A percentile compares a stretch with the other conserved stretches of the same genome.
Conservation (phyloP, 2,888 invertebrate genomes). For the Panopea generosa region DNA sequence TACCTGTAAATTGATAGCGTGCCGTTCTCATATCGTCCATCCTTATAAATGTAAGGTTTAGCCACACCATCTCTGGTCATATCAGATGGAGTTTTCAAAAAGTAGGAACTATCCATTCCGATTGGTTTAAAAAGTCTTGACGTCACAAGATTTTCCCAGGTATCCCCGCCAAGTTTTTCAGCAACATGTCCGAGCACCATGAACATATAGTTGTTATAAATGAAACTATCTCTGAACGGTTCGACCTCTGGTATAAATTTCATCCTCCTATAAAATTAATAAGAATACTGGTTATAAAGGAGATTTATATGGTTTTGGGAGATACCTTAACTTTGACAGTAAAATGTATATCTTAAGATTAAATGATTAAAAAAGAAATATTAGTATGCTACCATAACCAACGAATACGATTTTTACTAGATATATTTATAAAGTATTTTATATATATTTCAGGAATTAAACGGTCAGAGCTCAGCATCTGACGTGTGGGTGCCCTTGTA, state of each 20-base stretch:
- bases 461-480: too few relatives aligned
- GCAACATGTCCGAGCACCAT: conserved; percentile 55
- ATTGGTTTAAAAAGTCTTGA: conserved; percentile 48
- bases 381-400: too few relatives aligned
- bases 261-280: conserved; percentile 48
- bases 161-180: conserved; percentile 47
- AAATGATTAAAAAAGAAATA: too few relatives aligned
- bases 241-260: conserved; percentile 43
- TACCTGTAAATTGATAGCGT: conserved; percentile 33
- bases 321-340: too few relatives aligned
- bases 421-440: too few relatives aligned
- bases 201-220: conserved; percentile 63
- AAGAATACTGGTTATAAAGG: too few relatives aligned
- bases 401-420: too few relatives aligned
- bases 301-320: too few relatives aligned
- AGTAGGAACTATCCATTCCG: conserved; percentile 51
- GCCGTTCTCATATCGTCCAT: conserved; percentile 34
- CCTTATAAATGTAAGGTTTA: conserved; percentile 37
- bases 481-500: too few relatives aligned
- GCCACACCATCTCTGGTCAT: conserved; percentile 23
- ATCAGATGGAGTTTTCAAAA: conserved; percentile 32
- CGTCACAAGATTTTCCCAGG: conserved; percentile 54
- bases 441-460: too few relatives aligned
- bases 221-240: conserved; percentile 54
- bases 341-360: too few relatives aligned